A percentile compares a stretch with the other conserved stretches of the same genome.
These are phyloP conservation scores for Diplolepis rosae DNA, from an alignment of 2,888 invertebrate species.

Conservation along the genomic window DNA sequence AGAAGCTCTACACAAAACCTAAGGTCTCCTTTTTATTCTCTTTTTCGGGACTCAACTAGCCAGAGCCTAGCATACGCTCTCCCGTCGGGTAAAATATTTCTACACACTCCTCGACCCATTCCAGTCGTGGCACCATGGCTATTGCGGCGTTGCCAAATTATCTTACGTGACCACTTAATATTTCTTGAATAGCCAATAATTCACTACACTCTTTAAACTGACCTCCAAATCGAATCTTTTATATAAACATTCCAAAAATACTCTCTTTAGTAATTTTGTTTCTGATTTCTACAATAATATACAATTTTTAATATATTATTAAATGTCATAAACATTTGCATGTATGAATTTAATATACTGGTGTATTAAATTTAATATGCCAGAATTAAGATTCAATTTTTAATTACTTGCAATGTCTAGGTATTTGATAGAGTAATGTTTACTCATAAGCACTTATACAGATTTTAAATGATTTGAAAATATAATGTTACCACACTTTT, in stretches of 20 bases:
- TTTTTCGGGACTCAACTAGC: slow-evolving; percentile 55
- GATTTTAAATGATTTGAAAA: no score
- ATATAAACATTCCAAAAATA: background rate
- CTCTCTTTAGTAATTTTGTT: background rate
- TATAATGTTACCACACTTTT: no score
- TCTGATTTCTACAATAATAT: no score
- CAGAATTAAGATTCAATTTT: no score
- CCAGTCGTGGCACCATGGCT: slow-evolving; percentile 56
- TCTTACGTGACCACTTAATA: slow-evolving; percentile 62
- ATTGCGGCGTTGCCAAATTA: slow-evolving; percentile 71
- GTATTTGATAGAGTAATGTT: no score
- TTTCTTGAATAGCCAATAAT: slow-evolving; percentile 53
- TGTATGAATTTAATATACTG: no score
- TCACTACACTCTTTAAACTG: slow-evolving; percentile 46
- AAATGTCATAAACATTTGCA: no score
- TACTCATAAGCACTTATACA: no score
- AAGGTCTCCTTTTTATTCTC: slow-evolving; percentile 47
- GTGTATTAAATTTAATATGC: no score
- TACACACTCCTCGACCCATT: slow-evolving; percentile 52
- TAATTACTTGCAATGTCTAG: no score
- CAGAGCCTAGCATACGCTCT: slow-evolving; percentile 56
- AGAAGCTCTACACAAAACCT: slow-evolving; percentile 60
- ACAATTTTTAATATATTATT: no score
- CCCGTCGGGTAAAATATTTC: slow-evolving; percentile 60
- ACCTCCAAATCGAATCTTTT: slow-evolving; percentile 37